phyloP scores from a whole-genome alignment of 2,113 vertebrate species.

The Callocephalon fimbriatum region DNA sequence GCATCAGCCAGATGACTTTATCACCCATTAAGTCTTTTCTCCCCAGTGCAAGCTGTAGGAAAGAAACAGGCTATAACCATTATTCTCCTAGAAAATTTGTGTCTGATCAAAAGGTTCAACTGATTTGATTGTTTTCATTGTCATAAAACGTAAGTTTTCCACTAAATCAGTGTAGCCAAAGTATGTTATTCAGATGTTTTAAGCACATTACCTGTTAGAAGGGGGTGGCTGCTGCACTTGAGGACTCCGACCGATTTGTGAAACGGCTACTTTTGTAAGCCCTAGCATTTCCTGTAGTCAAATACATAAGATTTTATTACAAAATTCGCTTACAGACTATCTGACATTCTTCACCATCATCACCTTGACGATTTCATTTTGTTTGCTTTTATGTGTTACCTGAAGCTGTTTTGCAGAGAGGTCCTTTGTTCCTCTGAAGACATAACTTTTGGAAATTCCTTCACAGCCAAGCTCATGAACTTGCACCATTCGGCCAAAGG shows the following conservation, averaged over 20 bases:
- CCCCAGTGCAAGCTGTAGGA: neutral
- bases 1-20: neutral
- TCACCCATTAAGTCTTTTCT: neutral
- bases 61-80: neutral
- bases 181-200: neutral
- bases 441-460: constrained; percentile 97
- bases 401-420: constrained; percentile 95
- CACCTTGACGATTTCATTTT: neutral
- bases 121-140: neutral
- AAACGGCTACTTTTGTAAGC: constrained; percentile 87
- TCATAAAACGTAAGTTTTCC: neutral
- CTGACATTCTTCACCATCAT: neutral
- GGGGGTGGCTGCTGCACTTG: constrained; percentile 87
- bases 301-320: neutral
- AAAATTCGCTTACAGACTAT: neutral
- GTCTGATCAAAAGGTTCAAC: neutral
- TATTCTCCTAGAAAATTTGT: neutral
- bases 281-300: constrained; percentile 91
- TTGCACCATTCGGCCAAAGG: constrained; percentile 97
- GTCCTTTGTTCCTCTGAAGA: constrained; percentile 97
- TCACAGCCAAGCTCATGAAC: constrained; percentile 98
- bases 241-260: constrained; percentile 87
- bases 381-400: constrained; percentile 70
- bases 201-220: constrained; percentile 88
- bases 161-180: neutral